A percentile compares a stretch with the other conserved stretches of the same genome.
Conservation (phyloP, 30 jellyfish, hydroid and myxozoan genomes). For the Sanderia malayensis region DNA sequence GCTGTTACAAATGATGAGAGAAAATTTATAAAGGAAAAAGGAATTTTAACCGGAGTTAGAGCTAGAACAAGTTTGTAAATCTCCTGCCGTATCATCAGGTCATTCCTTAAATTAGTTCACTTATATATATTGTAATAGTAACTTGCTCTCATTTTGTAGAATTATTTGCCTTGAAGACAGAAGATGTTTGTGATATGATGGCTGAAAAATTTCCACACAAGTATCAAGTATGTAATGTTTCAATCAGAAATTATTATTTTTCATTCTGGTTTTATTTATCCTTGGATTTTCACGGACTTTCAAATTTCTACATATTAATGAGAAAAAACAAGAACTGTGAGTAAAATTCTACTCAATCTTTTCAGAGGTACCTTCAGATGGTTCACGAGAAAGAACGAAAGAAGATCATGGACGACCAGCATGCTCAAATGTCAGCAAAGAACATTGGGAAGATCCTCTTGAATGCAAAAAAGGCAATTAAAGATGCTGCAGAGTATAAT, state of each 20-base stretch:
- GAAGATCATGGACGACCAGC: slow-evolving; percentile 67
- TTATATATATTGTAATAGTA: too few species aligned
- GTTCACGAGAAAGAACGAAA: slow-evolving; percentile 76
- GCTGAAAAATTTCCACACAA: slow-evolving; percentile 78
- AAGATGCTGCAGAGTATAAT: slow-evolving; percentile 77
- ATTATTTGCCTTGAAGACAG: slow-evolving; percentile 48
- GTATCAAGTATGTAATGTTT: slow-evolving; percentile 53
- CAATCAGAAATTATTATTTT: not conserved
- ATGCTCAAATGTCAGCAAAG: slow-evolving; percentile 69
- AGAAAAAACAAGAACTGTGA: too few species aligned
- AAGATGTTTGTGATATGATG: slow-evolving; percentile 74
- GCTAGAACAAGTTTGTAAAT: not conserved
- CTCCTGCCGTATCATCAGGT: too few species aligned
- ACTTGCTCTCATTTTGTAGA: slow-evolving; percentile 24
- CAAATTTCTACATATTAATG: too few species aligned
- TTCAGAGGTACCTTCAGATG: slow-evolving; percentile 57
- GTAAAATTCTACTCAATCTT: too few species aligned
- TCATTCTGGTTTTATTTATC: not conserved
- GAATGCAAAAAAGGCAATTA: slow-evolving; percentile 68
- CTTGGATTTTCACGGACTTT: too few species aligned
- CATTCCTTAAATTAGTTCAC: too few species aligned
- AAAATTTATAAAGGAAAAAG: slow-evolving; percentile 1
- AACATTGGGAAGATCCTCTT: slow-evolving; percentile 53
- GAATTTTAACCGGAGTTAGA: not conserved
- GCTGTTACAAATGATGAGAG: slow-evolving; percentile 7